These are phyloP conservation scores for Amia ocellicauda DNA, from an alignment of 2,113 vertebrate species.

Conservation along the genomic window DNA sequence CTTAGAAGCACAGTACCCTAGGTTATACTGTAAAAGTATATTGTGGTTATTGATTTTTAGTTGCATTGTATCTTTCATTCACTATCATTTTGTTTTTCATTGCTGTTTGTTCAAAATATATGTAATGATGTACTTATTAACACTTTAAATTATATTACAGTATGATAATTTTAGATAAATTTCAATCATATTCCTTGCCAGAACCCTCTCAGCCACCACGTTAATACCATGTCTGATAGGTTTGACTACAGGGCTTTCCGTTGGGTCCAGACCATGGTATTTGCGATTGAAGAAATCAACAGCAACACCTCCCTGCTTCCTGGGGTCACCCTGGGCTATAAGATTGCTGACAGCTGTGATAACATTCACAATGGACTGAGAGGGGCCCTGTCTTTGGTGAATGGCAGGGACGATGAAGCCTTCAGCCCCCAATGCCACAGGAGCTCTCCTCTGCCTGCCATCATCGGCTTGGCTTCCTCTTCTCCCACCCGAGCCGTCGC, in stretches of 20 bases:
- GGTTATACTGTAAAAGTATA: not conserved
- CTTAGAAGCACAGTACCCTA: not conserved
- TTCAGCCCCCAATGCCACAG: conserved; percentile 31
- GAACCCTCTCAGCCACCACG: not conserved
- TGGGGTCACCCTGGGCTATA: conserved; percentile 41
- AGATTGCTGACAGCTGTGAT: conserved; percentile 61
- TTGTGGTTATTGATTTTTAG: not conserved
- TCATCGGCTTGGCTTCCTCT: conserved; percentile 65
- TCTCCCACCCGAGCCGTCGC: conserved; percentile 61
- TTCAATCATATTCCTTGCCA: not conserved
- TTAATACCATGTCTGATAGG: conserved; percentile 28
- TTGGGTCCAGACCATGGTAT: conserved; percentile 48
- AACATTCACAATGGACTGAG: conserved; percentile 53
- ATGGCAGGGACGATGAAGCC: conserved; percentile 9
- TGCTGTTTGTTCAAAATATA: not conserved
- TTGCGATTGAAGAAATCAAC: conserved; percentile 46
- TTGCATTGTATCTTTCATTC: not conserved
- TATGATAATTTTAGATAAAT: not conserved
- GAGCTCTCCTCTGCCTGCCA: conserved; percentile 52
- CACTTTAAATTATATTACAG: no score
- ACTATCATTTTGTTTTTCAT: not conserved
- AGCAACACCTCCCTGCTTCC: conserved; percentile 31
- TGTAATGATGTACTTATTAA: not conserved
- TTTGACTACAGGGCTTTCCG: conserved; percentile 54
- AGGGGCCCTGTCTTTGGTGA: conserved; percentile 49